These are phyloP conservation scores for Orbicella faveolata DNA, from an alignment of 64 coral and sea anemone genomes.

Conservation along the genomic window DNA sequence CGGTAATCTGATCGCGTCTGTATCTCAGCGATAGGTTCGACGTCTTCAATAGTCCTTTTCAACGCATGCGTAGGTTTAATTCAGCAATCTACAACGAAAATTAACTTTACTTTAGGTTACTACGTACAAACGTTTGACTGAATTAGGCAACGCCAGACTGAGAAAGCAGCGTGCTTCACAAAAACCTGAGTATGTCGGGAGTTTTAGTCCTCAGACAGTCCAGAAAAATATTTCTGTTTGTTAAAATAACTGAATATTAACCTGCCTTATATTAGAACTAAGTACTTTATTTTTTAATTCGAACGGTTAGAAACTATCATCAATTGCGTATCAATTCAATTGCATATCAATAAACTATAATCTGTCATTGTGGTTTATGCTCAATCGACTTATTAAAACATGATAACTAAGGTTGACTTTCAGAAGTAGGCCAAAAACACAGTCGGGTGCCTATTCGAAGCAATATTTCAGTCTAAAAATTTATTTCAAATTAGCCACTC, in stretches of 20 bases:
- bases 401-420: not conserved
- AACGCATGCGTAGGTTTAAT: conserved; percentile 9
- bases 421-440: not conserved
- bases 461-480: not conserved
- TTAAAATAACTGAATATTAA: not conserved
- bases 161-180: not conserved
- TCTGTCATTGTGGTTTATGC: not conserved
- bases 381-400: not conserved
- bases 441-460: not conserved
- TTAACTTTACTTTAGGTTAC: not conserved
- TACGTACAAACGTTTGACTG: not conserved
- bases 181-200: not conserved
- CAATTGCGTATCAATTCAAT: not conserved
- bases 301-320: not conserved
- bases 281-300: not conserved
- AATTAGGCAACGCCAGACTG: not conserved
- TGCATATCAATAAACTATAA: not conserved
- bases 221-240: not conserved
- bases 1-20: not conserved
- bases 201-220: not conserved
- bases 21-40: not conserved
- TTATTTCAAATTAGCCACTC: not conserved
- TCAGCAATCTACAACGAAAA: not conserved
- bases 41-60: not conserved
- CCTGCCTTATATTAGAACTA: not conserved